phyloP scores from a whole-genome alignment of 2,888 invertebrate genomes.

The Stratiomys singularior region DNA sequence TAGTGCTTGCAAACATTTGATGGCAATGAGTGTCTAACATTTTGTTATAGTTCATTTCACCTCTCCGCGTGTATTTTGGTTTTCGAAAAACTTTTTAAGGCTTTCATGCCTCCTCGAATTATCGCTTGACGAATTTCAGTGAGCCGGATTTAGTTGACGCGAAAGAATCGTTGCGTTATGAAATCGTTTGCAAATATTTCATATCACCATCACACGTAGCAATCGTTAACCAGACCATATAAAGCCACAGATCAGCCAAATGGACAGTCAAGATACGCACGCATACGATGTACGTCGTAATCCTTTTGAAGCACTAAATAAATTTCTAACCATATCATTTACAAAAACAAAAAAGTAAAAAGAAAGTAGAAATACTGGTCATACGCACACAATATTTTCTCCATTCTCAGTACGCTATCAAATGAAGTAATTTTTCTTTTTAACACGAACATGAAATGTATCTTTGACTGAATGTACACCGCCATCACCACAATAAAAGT shows the following conservation, averaged over 20 bases:
- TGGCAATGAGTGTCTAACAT: too few relatives aligned
- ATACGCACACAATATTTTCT: background rate
- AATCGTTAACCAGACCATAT: too few relatives aligned
- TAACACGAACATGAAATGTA: background rate
- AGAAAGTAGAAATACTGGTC: slow-evolving; percentile 21
- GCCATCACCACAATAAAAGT: background rate
- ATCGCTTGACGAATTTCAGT: too few relatives aligned
- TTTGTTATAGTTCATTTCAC: too few relatives aligned
- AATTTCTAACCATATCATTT: background rate
- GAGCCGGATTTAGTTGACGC: too few relatives aligned
- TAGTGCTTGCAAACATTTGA: too few relatives aligned
- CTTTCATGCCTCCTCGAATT: too few relatives aligned
- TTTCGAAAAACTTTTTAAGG: too few relatives aligned
- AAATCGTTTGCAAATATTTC: too few relatives aligned
- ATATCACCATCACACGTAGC: too few relatives aligned
- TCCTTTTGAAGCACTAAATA: background rate
- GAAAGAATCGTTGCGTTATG: too few relatives aligned
- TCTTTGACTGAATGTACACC: background rate
- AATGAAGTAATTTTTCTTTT: slow-evolving; percentile 29
- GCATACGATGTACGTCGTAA: background rate
- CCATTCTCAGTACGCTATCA: background rate
- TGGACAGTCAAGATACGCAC: background rate
- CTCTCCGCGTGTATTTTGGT: too few relatives aligned
- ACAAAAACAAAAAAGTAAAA: slow-evolving; percentile 14
- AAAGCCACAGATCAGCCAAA: background rate